These are phyloP conservation scores for Siniperca chuatsi DNA, from an alignment of 2,113 vertebrate genomes.

Conservation along the genomic window DNA sequence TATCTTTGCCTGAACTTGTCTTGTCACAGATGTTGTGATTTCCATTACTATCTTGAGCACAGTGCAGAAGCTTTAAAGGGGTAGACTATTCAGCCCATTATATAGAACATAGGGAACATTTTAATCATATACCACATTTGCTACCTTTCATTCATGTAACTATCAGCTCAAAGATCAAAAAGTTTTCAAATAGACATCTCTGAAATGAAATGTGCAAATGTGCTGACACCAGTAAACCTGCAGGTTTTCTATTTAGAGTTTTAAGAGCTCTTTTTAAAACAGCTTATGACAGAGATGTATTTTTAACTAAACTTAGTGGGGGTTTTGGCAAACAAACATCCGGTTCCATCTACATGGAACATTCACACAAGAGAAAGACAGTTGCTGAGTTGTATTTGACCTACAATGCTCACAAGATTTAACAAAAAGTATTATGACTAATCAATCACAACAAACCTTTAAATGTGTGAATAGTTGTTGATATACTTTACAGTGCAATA, in stretches of 20 bases:
- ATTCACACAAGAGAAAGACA: not conserved
- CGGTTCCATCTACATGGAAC: not conserved
- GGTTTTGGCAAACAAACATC: not conserved
- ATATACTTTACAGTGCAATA: not conserved
- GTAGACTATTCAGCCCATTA: not conserved
- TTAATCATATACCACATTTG: not conserved
- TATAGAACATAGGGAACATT: not conserved
- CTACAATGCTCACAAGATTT: not conserved
- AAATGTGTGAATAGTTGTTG: not conserved
- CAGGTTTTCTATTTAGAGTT: not conserved
- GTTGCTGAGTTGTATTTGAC: not conserved
- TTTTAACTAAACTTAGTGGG: not conserved
- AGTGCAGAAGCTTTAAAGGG: not conserved
- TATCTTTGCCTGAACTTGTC: not conserved
- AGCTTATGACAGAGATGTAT: not conserved
- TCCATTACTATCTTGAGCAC: not conserved
- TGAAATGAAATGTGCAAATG: constrained; percentile 17
- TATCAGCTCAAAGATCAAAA: not conserved
- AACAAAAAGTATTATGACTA: not conserved
- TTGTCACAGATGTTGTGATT: not conserved
- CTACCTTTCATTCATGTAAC: not conserved
- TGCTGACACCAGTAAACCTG: not conserved
- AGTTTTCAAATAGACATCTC: not conserved
- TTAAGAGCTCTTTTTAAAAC: not conserved
- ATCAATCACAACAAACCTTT: not conserved